These are phyloP conservation scores for Ursus arctos DNA, from an alignment of 2,113 vertebrate genomes.

Conservation along the genomic window DNA sequence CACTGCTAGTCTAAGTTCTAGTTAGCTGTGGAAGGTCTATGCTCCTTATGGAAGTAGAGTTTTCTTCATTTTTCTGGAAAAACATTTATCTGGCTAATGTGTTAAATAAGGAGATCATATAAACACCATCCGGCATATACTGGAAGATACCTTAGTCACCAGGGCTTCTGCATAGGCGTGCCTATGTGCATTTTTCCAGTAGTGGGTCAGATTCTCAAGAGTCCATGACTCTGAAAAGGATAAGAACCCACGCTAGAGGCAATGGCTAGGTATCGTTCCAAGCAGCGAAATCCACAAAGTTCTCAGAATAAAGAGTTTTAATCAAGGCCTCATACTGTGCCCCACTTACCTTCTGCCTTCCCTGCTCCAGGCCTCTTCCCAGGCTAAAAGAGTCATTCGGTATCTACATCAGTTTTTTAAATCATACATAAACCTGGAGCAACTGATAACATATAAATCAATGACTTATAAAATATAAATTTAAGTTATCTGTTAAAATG, in stretches of 20 bases:
- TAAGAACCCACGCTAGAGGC: constrained; percentile 25
- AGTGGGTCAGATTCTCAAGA: constrained; percentile 47
- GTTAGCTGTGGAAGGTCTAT: neutral
- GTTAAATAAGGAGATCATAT: constrained; percentile 12
- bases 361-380: constrained; percentile 7
- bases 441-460: constrained; percentile 58
- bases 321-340: constrained; percentile 16
- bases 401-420: constrained; percentile 49
- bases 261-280: constrained; percentile 13
- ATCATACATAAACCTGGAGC: constrained; percentile 40
- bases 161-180: neutral
- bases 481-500: constrained; percentile 58
- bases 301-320: constrained; percentile 49
- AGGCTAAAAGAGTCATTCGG: neutral
- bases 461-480: constrained; percentile 57
- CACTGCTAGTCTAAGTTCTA: neutral
- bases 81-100: constrained; percentile 52
- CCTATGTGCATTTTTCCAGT: constrained; percentile 33
- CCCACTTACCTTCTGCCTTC: constrained; percentile 61
- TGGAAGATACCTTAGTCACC: constrained; percentile 49
- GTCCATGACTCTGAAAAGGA: constrained; percentile 57
- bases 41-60: constrained; percentile 43
- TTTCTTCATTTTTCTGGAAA: constrained; percentile 10
- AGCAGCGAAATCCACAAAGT: constrained; percentile 32
- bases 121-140: neutral